A percentile compares a stretch with the other conserved stretches of the same genome.
phyloP scores from a whole-genome alignment of 2,797 vertebrate genomes.

The Gobio occitaniae region DNA sequence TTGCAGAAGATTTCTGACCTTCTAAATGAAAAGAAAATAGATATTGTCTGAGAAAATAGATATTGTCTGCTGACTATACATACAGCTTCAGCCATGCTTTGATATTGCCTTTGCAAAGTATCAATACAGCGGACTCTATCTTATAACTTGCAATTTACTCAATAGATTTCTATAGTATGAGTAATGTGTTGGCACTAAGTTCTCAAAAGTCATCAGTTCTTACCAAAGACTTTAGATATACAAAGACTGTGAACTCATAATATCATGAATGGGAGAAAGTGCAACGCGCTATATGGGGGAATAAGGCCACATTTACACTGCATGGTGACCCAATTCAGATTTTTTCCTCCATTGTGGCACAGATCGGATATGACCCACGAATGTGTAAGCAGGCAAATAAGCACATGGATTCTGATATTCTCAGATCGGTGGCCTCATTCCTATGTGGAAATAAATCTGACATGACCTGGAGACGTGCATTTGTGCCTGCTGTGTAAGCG shows the following conservation, averaged over 20 bases:
- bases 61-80: conserved; percentile 1
- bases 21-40: conserved; percentile 28
- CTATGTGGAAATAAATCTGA: too few relatives aligned
- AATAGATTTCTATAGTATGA: conserved; percentile 12
- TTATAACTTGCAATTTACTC: conserved; percentile 16
- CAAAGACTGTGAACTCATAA: not conserved
- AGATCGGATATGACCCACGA: too few relatives aligned
- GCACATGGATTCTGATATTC: too few relatives aligned
- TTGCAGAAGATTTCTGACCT: conserved; percentile 41
- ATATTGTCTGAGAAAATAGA: conserved; percentile 21
- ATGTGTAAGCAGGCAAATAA: too few relatives aligned
- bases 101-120: conserved; percentile 18
- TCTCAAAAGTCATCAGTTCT: not conserved
- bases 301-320: not conserved
- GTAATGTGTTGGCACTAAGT: not conserved
- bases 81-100: not conserved
- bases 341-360: too few relatives aligned
- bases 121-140: not conserved
- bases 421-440: too few relatives aligned
- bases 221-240: not conserved
- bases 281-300: not conserved
- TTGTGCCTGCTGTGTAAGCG: too few relatives aligned
- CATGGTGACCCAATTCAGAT: too few relatives aligned
- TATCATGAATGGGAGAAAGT: not conserved
- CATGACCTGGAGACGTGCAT: too few relatives aligned